Conservation (phyloP, 2,797 vertebrate species). For the Sylvilagus floridanus region DNA sequence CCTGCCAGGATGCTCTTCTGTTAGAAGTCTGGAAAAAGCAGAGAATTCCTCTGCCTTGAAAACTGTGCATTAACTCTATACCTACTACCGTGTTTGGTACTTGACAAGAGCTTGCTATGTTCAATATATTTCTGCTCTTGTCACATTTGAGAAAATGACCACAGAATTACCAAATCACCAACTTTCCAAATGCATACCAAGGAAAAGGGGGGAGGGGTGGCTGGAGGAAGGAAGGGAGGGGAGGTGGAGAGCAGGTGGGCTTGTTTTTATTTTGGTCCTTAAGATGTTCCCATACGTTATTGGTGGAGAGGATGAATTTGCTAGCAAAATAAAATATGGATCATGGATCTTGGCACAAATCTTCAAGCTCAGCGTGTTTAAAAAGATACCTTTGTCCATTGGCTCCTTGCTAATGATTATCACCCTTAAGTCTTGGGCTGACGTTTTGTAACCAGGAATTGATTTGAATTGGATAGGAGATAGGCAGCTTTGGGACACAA, state of each 20-base stretch:
- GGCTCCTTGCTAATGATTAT: conserved; percentile 8
- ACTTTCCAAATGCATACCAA: background rate
- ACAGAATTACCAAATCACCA: background rate
- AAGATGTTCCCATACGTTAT: conserved; percentile 37
- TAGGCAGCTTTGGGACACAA: background rate
- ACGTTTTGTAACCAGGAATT: conserved; percentile 47
- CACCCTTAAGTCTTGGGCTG: background rate
- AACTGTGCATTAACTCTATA: background rate
- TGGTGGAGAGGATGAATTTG: conserved; percentile 56
- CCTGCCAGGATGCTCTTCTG: background rate
- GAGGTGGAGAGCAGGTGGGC: background rate
- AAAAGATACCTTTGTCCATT: conserved; percentile 40
- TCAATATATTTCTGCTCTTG: background rate
- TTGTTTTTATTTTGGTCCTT: conserved; percentile 6
- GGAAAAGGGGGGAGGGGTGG: accelerated
- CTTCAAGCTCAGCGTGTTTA: conserved; percentile 20
- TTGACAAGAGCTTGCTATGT: background rate
- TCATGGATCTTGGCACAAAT: conserved; percentile 11
- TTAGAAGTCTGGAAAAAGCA: background rate
- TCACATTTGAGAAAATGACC: background rate
- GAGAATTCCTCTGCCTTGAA: background rate
- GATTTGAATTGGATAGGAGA: background rate
- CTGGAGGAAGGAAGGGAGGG: accelerated
- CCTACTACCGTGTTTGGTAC: background rate
- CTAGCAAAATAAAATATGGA: conserved; percentile 36